These are phyloP conservation scores for Lepidotrigona ventralis DNA, from an alignment of 1,140 invertebrate genomes.

Conservation along the genomic window DNA sequence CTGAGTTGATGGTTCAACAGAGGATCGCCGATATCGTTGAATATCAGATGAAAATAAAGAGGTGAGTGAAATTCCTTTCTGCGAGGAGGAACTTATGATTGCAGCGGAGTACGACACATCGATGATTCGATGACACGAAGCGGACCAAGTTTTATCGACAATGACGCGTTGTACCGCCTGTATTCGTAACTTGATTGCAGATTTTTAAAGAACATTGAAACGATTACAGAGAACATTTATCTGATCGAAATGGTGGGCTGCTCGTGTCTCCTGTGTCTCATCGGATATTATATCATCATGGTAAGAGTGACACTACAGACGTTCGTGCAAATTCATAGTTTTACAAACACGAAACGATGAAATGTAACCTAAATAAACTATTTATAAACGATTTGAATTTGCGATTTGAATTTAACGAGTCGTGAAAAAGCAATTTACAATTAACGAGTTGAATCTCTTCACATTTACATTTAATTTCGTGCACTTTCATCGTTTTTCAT, in stretches of 20 bases:
- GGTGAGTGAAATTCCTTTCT: not conserved
- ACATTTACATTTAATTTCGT: not conserved
- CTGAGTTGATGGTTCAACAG: not conserved
- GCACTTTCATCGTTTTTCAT: not conserved
- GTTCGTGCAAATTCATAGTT: not conserved
- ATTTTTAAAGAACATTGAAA: slow-evolving; percentile 43
- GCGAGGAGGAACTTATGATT: not conserved
- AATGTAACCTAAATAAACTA: too few relatives aligned
- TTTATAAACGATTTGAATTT: too few relatives aligned
- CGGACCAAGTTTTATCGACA: too few relatives aligned
- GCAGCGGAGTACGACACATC: not conserved
- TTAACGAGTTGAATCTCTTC: too few relatives aligned
- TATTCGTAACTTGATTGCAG: slow-evolving; percentile 20
- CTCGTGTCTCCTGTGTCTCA: slow-evolving; percentile 65
- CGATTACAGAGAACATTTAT: slow-evolving; percentile 53
- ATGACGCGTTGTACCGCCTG: not conserved
- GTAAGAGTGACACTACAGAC: slow-evolving; percentile 11
- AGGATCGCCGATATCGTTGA: slow-evolving; percentile 41
- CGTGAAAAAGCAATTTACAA: too few relatives aligned
- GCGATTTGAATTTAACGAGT: too few relatives aligned
- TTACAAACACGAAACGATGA: not conserved
- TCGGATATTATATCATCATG: slow-evolving; percentile 51
- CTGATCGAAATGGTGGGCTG: slow-evolving; percentile 56
- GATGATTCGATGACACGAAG: too few relatives aligned
- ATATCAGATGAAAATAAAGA: slow-evolving; percentile 44